Evolutionary conservation across 2,113 vertebrate species (phyloP).

Genomic region (Sylvietta virens): DNA sequence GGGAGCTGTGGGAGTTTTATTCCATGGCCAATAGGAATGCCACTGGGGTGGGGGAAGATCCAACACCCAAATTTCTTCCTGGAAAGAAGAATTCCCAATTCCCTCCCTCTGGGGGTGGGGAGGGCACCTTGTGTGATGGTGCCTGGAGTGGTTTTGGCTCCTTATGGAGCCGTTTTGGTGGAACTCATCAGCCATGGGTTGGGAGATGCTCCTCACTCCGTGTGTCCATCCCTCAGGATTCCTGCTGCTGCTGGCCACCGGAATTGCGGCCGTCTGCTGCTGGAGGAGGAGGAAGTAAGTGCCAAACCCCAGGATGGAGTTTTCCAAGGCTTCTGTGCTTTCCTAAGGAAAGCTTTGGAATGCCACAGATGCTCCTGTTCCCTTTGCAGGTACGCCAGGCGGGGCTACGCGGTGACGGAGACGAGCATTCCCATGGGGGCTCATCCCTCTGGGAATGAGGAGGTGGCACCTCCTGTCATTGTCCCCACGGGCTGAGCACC

Average conservation of each 20-base stretch:
- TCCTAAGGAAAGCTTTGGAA: neutral
- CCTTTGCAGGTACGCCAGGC: rapidly evolving
- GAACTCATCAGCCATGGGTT: rapidly evolving
- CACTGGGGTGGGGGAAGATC: rapidly evolving
- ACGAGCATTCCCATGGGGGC: neutral
- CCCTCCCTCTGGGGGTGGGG: rapidly evolving
- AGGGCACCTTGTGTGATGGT: neutral
- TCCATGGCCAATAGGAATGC: rapidly evolving
- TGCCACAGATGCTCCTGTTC: rapidly evolving
- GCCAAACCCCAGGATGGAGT: neutral
- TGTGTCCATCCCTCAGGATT: neutral
- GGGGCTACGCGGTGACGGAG: rapidly evolving
- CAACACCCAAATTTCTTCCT: neutral
- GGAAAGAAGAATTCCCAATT: neutral
- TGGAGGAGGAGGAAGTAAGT: constrained; percentile 2
- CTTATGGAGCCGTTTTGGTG: rapidly evolving
- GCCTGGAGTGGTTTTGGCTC: rapidly evolving
- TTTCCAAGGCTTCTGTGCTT: rapidly evolving
- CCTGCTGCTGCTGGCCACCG: rapidly evolving
- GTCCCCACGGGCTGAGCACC: neutral
- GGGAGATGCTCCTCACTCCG: rapidly evolving
- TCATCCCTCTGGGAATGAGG: neutral
- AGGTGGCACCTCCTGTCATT: rapidly evolving
- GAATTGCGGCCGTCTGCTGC: neutral
- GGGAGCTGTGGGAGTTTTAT: neutral